Percentiles rank a stretch among this genome's conserved stretches.
These are phyloP conservation scores for Pseudomyrmex sp. DNA, from an alignment of 1,140 invertebrate genomes.

Conservation along the genomic window DNA sequence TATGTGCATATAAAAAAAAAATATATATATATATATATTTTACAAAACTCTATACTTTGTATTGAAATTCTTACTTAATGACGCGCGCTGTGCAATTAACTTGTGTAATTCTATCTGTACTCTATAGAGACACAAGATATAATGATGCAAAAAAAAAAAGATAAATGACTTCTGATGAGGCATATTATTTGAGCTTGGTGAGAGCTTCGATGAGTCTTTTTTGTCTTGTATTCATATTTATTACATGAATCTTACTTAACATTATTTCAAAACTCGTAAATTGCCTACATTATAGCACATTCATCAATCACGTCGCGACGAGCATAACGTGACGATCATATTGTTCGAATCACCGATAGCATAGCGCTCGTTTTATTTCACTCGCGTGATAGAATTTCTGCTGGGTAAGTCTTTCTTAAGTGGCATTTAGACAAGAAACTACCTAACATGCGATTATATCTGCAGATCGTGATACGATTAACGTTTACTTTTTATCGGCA, in stretches of 20 bases:
- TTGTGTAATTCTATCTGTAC: no score
- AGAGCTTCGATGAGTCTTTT: no score
- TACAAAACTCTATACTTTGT: neutral
- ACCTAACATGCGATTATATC: neutral
- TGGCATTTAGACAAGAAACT: slow-evolving; percentile 11
- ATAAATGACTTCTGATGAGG: slow-evolving; percentile 1
- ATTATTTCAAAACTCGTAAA: slow-evolving; percentile 7
- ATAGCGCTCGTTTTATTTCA: slow-evolving; percentile 7
- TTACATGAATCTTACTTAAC: neutral
- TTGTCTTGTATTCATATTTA: neutral
- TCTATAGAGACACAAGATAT: no score
- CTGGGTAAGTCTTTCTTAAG: neutral
- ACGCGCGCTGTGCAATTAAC: neutral
- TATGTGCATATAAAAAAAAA: no score
- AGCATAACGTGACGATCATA: neutral
- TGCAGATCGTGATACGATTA: slow-evolving; percentile 6
- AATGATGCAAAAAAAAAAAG: neutral
- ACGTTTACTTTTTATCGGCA: neutral
- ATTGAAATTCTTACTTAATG: neutral
- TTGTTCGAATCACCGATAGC: neutral
- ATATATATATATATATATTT: no score
- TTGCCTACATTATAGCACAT: neutral
- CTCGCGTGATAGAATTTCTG: neutral
- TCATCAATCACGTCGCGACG: slow-evolving; percentile 1
- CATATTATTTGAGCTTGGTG: neutral